Percentiles rank a stretch among this genome's conserved stretches.
Evolutionary conservation across 2,888 invertebrate species (phyloP).

Genomic region (Aelia acuminata): DNA sequence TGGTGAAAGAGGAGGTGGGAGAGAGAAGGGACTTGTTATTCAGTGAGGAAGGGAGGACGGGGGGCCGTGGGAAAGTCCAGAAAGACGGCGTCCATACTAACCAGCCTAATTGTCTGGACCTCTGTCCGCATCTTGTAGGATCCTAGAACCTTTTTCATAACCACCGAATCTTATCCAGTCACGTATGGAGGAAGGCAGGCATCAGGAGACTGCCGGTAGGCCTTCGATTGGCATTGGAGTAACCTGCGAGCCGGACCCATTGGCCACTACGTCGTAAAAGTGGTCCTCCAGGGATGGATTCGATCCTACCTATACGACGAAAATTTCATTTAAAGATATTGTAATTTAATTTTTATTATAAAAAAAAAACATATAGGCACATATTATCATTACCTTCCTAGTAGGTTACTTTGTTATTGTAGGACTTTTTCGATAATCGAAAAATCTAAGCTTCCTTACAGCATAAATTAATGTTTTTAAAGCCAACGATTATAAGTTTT

Average conservation of each 20-base stretch:
- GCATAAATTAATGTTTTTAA: too few species aligned
- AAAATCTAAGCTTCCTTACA: too few species aligned
- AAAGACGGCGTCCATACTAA: slow-evolving; percentile 57
- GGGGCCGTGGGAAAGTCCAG: slow-evolving; percentile 56
- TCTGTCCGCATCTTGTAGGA: slow-evolving; percentile 7
- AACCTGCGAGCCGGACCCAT: background rate
- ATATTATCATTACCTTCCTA: too few species aligned
- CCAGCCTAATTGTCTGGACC: slow-evolving; percentile 52
- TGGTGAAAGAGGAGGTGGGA: slow-evolving; percentile 52
- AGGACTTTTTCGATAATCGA: too few species aligned
- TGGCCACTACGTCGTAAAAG: background rate
- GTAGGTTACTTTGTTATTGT: too few species aligned
- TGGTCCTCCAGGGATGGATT: background rate
- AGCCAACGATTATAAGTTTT: too few species aligned
- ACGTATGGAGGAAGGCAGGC: background rate
- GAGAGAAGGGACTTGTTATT: slow-evolving; percentile 47
- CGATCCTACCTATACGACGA: background rate
- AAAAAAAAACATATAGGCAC: too few species aligned
- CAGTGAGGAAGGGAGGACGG: slow-evolving; percentile 51
- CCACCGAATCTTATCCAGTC: slow-evolving; percentile 2
- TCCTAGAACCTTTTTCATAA: slow-evolving; percentile 45
- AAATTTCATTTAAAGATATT: background rate
- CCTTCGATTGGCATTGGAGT: background rate
- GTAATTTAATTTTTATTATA: too few species aligned
- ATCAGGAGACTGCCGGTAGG: background rate